Evolutionary conservation across 1,140 invertebrate genomes (phyloP), one percentile per base, ranked within the genome.

Genomic region (Anastrepha obliqua): DNA sequence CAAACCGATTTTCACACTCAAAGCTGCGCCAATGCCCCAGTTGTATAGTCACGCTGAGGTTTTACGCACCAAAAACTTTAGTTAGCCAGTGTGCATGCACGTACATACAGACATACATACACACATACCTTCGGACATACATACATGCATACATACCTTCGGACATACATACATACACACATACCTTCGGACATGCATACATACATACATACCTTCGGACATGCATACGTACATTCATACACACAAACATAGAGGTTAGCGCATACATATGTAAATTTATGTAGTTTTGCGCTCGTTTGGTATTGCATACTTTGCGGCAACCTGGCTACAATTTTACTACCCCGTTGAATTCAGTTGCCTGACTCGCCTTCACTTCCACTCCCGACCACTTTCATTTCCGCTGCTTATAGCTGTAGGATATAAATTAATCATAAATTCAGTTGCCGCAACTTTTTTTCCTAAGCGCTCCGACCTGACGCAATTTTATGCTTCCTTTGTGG

Each of bases 361-460:
- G 13, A 58, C 55, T 29, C 55, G n/a, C 62, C 1, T 44, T 65
- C 44, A 47, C 59, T 8, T 44, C 86, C 42, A 17, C 85, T 13
- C 58, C 9, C 5, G 60, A 13, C 9, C 60, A 39, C 44, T 44
- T 47, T 44, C 42, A 87, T 67, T 87, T 87, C 62, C 62, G 58
- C 64, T 81, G 60, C 51, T 87, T 87, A 85, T 65, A 87, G 64
- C 86, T 51, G 78, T 85, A 62, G n/a, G 78, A 62, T 88, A 88
- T 86, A 88, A 86, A 88, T 88, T 88, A 88, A 88, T 88, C 87
- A 88, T 88, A 88, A 88, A 88, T 88, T 85, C 87, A 55, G 64
- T 74, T 59, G 74, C 17, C 15, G 42, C n/a, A 42, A 5, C 42
- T 74, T 6, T 55, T 81, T 47, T 74, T 81, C 55, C 74, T 81